Conservation (phyloP, 64 coral and sea anemone genomes). For the Anthopleura sola region DNA sequence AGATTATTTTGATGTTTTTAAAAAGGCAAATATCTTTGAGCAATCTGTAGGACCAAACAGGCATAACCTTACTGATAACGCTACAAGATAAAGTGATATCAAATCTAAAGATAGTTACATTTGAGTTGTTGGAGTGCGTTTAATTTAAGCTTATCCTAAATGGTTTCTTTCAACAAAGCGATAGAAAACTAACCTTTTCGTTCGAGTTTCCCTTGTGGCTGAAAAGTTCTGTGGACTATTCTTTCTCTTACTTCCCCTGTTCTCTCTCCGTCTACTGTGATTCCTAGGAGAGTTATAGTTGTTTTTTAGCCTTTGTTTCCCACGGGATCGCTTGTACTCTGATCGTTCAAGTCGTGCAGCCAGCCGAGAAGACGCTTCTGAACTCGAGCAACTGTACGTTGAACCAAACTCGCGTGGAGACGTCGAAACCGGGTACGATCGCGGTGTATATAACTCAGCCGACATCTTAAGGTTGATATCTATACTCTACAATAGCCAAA, state of each 20-base stretch:
- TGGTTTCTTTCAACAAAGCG: neutral
- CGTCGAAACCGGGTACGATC: constrained; percentile 33
- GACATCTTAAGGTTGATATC: constrained; percentile 34
- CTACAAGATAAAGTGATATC: neutral
- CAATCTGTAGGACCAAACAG: neutral
- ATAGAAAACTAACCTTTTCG: neutral
- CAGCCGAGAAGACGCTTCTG: constrained; percentile 72
- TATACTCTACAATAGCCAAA: neutral
- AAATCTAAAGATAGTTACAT: neutral
- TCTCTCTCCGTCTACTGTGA: constrained; percentile 29
- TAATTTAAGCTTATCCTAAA: too few relatives aligned
- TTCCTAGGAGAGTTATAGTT: constrained; percentile 20
- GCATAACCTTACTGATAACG: neutral
- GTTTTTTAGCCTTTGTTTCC: constrained; percentile 46
- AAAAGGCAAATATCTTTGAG: neutral
- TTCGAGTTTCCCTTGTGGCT: constrained; percentile 10
- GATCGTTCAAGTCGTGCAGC: constrained; percentile 79
- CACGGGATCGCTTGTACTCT: constrained; percentile 80
- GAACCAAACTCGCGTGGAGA: constrained; percentile 57
- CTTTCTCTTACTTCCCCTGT: constrained; percentile 9
- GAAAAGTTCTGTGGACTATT: neutral
- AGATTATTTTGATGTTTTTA: too few relatives aligned
- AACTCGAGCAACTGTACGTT: constrained; percentile 53
- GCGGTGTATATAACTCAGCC: constrained; percentile 38
- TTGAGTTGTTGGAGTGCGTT: neutral